Conservation (phyloP, 2,113 vertebrate species). For the Echinops telfairi region DNA sequence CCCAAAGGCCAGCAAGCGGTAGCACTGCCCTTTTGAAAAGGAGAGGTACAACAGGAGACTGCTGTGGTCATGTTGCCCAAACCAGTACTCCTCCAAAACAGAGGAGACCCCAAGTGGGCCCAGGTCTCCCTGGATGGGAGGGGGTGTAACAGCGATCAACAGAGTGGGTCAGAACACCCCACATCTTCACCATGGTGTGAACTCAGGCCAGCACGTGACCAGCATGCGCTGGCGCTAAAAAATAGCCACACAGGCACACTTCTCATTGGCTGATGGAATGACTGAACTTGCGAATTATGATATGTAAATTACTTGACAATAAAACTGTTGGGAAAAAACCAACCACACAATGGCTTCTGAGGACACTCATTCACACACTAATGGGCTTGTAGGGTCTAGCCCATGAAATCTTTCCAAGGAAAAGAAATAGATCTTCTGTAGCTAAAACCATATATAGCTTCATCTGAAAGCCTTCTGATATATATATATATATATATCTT, state of each 20-base stretch:
- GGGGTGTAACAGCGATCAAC: neutral
- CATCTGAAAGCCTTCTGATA: neutral
- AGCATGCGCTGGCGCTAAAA: neutral
- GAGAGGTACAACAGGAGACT: neutral
- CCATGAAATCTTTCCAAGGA: slow-evolving; percentile 23
- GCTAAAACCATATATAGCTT: slow-evolving; percentile 15
- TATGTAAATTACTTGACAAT: no score
- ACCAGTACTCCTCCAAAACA: neutral
- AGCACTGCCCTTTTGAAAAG: neutral
- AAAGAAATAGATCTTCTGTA: slow-evolving; percentile 44
- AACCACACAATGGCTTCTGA: neutral
- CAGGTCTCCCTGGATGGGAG: neutral
- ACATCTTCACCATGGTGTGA: fast-evolving
- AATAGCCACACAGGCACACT: neutral
- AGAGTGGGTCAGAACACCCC: neutral
- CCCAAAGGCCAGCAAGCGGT: no score
- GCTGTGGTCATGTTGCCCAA: neutral
- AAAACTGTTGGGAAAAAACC: neutral
- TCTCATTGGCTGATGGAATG: no score
- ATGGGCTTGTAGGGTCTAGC: neutral
- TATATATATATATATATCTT: slow-evolving; percentile 17
- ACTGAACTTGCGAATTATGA: no score
- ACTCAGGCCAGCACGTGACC: neutral
- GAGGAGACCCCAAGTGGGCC: neutral
- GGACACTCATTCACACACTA: neutral